Evolutionary conservation across 2,113 vertebrate species (phyloP).

Genomic region (Sus scrofa): T2T-Sscrofa CM000829.6:37748001-37748500

Average conservation of each 20-base stretch:
- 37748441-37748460: conserved; percentile 54
- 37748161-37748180: neutral
- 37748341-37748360: neutral
- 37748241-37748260: conserved; percentile 48
- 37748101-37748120: neutral
- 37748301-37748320: neutral
- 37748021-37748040: neutral
- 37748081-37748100: neutral
- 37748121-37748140: neutral
- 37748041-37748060: fast-evolving
- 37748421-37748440: conserved; percentile 2
- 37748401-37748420: conserved; percentile 59
- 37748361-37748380: conserved; percentile 61
- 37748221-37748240: conserved; percentile 50
- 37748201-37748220: conserved; percentile 4
- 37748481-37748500: neutral
- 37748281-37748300: neutral
- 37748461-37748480: neutral
- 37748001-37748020: neutral
- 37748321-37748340: conserved; percentile 20
- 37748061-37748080: neutral
- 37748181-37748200: neutral
- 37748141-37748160: neutral
- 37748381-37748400: conserved; percentile 63
- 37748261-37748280: conserved; percentile 5